Evolutionary conservation across 2,113 vertebrate genomes (phyloP).

Genomic region (Corydoras sp.): DNA sequence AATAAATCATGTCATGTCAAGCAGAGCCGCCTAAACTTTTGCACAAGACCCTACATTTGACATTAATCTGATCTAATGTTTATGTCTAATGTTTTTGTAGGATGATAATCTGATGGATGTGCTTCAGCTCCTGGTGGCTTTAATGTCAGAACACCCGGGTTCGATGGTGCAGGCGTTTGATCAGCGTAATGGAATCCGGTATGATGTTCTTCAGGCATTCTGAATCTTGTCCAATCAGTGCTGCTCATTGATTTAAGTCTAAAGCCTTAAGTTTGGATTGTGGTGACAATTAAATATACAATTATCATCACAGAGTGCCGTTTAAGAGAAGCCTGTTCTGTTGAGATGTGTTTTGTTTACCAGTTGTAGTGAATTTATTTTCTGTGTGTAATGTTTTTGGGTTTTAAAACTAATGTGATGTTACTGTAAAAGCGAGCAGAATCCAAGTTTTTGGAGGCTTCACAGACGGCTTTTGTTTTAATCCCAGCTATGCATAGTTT

Average conservation of each 20-base stretch:
- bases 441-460: neutral
- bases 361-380: too few relatives aligned
- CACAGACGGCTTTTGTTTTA: conserved; percentile 17
- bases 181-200: conserved; percentile 94
- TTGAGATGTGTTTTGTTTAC: too few relatives aligned
- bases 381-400: conserved; percentile 1
- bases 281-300: too few relatives aligned
- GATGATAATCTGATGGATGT: conserved; percentile 99
- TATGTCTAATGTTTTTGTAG: conserved; percentile 53
- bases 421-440: neutral
- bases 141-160: conserved; percentile 92
- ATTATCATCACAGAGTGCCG: too few relatives aligned
- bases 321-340: too few relatives aligned
- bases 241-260: too few relatives aligned
- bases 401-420: neutral
- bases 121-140: conserved; percentile 89
- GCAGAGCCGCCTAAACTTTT: too few relatives aligned
- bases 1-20: too few relatives aligned
- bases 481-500: conserved; percentile 12
- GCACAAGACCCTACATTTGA: too few relatives aligned
- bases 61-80: too few relatives aligned
- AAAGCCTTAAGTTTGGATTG: too few relatives aligned
- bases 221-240: too few relatives aligned
- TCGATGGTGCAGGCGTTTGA: conserved; percentile 96
- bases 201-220: conserved; percentile 38